Percentiles rank a stretch among this genome's conserved stretches.
These are phyloP conservation scores for Neodontobutis hainanensis DNA, from an alignment of 2,113 vertebrate species.

Conservation along the genomic window DNA sequence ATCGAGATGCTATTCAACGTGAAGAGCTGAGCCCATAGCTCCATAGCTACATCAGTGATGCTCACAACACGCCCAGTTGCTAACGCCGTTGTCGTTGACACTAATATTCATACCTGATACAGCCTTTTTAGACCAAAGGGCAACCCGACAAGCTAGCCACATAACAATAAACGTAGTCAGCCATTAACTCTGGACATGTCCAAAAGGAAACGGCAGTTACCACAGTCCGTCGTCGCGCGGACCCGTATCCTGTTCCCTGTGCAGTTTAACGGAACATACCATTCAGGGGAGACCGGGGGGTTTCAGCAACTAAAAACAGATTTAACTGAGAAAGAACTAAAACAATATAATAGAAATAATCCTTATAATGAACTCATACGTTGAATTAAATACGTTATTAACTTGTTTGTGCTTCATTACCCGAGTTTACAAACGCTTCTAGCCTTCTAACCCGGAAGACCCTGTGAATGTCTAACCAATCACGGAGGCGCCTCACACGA, in stretches of 20 bases:
- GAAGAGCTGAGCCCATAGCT: conserved; percentile 13
- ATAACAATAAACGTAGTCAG: background rate
- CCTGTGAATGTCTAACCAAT: too few relatives aligned
- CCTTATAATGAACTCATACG: too few relatives aligned
- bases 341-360: too few relatives aligned
- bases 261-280: conserved; percentile 29
- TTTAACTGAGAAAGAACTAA: background rate
- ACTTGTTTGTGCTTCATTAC: too few relatives aligned
- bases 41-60: conserved; percentile 13
- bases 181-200: background rate
- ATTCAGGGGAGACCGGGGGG: conserved; percentile 7
- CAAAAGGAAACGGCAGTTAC: background rate
- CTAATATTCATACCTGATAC: conserved; percentile 3
- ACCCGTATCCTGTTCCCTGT: conserved; percentile 41
- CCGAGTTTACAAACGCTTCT: too few relatives aligned
- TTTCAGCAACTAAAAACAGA: background rate
- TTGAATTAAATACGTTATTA: too few relatives aligned
- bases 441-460: too few relatives aligned
- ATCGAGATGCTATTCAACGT: conserved; percentile 4
- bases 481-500: too few relatives aligned
- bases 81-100: background rate
- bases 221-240: conserved; percentile 6
- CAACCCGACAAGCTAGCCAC: background rate
- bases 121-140: background rate
- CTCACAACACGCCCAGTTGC: conserved; percentile 32